A percentile compares a stretch with the other conserved stretches of the same genome.
Evolutionary conservation across 2,888 invertebrate species (phyloP).

Genomic region (Limulus polyphemus): DNA sequence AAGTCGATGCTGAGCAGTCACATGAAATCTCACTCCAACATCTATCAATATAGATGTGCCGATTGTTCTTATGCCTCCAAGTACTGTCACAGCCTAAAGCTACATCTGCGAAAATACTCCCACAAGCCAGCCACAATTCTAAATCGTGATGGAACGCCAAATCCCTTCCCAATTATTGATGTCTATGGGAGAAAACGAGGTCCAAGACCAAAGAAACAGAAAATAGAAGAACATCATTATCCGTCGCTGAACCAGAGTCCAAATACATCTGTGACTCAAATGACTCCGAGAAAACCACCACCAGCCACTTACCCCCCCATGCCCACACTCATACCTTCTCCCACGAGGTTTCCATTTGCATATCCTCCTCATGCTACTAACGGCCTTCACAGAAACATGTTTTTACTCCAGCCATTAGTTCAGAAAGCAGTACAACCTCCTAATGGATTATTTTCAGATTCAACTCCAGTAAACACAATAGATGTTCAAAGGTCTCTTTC

Average conservation of each 20-base stretch:
- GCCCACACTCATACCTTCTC: not conserved
- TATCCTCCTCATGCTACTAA: conserved; percentile 10
- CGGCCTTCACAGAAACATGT: conserved; percentile 2
- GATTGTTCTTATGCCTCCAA: conserved; percentile 94
- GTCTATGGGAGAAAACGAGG: conserved; percentile 80
- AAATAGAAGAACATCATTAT: conserved; percentile 22
- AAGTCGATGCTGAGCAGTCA: conserved; percentile 99
- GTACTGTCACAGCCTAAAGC: conserved; percentile 91
- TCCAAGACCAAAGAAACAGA: conserved; percentile 47
- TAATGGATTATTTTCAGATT: not conserved
- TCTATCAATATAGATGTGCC: conserved; percentile 83
- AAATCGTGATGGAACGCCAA: conserved; percentile 75
- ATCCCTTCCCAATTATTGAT: conserved; percentile 74
- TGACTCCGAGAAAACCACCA: not conserved
- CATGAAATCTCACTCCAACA: conserved; percentile 72
- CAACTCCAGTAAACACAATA: no score
- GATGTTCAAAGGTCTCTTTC: not conserved
- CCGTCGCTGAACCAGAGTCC: not conserved
- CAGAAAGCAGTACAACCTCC: not conserved
- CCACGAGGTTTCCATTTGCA: not conserved
- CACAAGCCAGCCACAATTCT: conserved; percentile 84
- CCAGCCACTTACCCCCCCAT: not conserved
- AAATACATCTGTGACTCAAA: not conserved
- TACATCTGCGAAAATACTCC: conserved; percentile 80
- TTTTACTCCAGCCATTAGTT: not conserved